Evolutionary conservation across 2,888 invertebrate genomes (phyloP).

Genomic region (Reticulitermes lucifugus): DNA sequence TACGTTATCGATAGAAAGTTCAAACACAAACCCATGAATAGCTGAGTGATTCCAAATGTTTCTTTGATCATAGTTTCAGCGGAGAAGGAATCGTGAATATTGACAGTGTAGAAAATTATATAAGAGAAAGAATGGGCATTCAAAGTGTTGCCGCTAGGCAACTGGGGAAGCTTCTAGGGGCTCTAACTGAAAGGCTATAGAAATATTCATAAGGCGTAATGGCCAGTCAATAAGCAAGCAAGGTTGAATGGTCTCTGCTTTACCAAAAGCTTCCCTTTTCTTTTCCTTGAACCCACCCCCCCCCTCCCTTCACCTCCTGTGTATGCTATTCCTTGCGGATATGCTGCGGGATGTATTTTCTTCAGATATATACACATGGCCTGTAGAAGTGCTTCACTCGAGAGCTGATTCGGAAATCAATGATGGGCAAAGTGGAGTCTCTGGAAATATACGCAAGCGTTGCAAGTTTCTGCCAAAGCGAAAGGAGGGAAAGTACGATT

Average conservation of each 20-base stretch:
- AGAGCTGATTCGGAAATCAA: slow-evolving; percentile 40
- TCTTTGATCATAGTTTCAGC: slow-evolving; percentile 27
- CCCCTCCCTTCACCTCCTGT: not conserved
- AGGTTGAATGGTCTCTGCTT: slow-evolving; percentile 20
- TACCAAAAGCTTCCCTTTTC: slow-evolving; percentile 25
- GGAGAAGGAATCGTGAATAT: not conserved
- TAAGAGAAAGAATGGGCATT: not conserved
- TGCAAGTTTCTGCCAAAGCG: slow-evolving; percentile 7
- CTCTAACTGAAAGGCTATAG: slow-evolving; percentile 12
- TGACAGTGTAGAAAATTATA: slow-evolving; percentile 5
- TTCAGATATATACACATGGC: slow-evolving; percentile 19
- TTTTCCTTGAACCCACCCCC: not conserved
- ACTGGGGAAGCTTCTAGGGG: not conserved
- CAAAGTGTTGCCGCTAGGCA: slow-evolving; percentile 22
- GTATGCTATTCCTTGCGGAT: slow-evolving; percentile 29
- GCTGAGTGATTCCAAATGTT: slow-evolving; percentile 14
- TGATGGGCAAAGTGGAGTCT: not conserved
- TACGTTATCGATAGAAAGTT: not conserved
- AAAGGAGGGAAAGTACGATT: not conserved
- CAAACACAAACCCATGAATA: not conserved
- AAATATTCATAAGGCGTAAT: slow-evolving; percentile 50
- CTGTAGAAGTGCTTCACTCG: slow-evolving; percentile 18
- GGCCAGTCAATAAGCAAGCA: slow-evolving; percentile 41
- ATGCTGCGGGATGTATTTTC: slow-evolving; percentile 12
- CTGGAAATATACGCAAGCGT: slow-evolving; percentile 9